A percentile compares a stretch with the other conserved stretches of the same genome.
Evolutionary conservation across 2,113 vertebrate genomes (phyloP).

Genomic region (Microcebus griseorufus): DNA sequence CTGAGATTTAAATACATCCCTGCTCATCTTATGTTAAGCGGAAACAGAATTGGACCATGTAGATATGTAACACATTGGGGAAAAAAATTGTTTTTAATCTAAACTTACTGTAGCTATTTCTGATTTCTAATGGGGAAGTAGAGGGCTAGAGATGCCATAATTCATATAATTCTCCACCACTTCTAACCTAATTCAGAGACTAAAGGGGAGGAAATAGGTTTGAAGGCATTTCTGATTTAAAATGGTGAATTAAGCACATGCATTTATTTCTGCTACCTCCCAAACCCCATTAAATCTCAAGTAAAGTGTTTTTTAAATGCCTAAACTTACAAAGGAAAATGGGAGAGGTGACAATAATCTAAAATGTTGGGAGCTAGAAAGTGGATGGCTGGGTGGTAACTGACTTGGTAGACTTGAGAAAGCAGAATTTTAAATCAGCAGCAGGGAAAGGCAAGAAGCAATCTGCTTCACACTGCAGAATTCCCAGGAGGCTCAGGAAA

Average conservation of each 20-base stretch:
- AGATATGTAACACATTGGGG: not conserved
- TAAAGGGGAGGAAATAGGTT: conserved; percentile 8
- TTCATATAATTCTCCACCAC: conserved; percentile 32
- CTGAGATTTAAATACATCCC: conserved; percentile 59
- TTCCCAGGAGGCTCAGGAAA: not conserved
- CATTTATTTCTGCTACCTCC: conserved; percentile 30
- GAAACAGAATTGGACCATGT: conserved; percentile 40
- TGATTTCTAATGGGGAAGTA: conserved; percentile 40
- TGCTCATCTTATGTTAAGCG: conserved; percentile 46
- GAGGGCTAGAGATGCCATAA: not conserved
- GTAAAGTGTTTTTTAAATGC: conserved; percentile 22
- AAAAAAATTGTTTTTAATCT: not conserved
- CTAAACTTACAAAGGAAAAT: conserved; percentile 50
- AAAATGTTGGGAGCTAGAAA: conserved; percentile 18
- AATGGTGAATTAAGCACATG: conserved; percentile 14
- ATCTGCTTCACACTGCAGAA: not conserved
- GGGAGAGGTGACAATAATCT: not conserved
- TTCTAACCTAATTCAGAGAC: conserved; percentile 30
- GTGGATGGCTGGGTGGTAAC: not conserved
- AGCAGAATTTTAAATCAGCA: conserved; percentile 26
- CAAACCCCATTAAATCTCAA: conserved; percentile 25
- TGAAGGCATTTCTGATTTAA: conserved; percentile 26
- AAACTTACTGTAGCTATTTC: conserved; percentile 51
- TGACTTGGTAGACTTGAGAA: not conserved
- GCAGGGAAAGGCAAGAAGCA: not conserved